phyloP scores from a whole-genome alignment of 2,888 invertebrate species.

The Ceramica pisi region DNA sequence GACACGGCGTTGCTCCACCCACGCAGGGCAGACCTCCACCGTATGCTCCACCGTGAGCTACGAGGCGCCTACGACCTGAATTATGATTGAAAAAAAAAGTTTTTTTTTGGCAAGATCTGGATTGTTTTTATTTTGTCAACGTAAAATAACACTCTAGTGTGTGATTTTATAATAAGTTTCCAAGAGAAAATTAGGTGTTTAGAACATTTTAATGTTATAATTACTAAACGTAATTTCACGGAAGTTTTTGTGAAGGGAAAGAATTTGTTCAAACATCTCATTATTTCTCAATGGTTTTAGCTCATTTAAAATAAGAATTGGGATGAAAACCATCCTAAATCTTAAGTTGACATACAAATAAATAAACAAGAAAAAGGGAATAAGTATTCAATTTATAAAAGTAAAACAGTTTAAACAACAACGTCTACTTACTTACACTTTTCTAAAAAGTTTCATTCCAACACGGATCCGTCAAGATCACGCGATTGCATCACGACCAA shows the following conservation, averaged over 20 bases:
- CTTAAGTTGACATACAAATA: neutral
- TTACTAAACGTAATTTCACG: too few relatives aligned
- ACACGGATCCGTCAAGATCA: conserved; percentile 78
- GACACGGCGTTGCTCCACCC: too few relatives aligned
- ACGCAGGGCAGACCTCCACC: too few relatives aligned
- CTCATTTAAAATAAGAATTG: too few relatives aligned
- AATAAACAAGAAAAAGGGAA: neutral
- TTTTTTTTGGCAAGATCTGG: neutral
- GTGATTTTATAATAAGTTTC: too few relatives aligned
- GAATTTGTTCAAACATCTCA: too few relatives aligned
- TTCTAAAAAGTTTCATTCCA: conserved; percentile 63
- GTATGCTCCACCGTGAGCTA: too few relatives aligned
- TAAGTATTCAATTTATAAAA: neutral
- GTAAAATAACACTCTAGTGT: too few relatives aligned
- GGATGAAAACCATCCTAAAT: neutral
- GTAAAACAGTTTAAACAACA: conserved; percentile 18
- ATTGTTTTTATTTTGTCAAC: too few relatives aligned
- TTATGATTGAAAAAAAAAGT: neutral
- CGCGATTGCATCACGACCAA: conserved; percentile 90
- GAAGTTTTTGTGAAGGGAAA: neutral
- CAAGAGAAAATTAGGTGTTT: too few relatives aligned
- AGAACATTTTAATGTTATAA: too few relatives aligned
- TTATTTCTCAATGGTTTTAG: too few relatives aligned
- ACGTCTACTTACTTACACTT: conserved; percentile 52
- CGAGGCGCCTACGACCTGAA: conserved; percentile 24